These are phyloP conservation scores for Stomatorhinus walkeri DNA, from an alignment of 2,797 vertebrate genomes.

Conservation along the genomic window DNA sequence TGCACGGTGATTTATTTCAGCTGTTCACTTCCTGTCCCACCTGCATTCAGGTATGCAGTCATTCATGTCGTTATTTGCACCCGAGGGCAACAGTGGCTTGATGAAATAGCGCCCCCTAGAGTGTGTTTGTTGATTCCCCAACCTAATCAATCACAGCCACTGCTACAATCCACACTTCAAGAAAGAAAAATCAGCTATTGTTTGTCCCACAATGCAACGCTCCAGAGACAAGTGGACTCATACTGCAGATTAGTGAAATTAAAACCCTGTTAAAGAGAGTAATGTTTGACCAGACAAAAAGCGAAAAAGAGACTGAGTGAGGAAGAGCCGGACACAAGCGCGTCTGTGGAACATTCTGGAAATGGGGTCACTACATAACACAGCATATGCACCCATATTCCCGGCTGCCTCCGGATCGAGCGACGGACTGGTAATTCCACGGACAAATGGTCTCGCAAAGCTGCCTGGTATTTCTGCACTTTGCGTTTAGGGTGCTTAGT, in stretches of 20 bases:
- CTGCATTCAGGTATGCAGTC: neutral
- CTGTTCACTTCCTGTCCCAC: neutral
- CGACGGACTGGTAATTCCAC: constrained; percentile 23
- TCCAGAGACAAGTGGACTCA: neutral
- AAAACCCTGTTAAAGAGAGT: neutral
- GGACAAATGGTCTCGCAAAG: constrained; percentile 39
- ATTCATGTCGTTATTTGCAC: neutral
- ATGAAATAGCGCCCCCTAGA: neutral
- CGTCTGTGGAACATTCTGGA: constrained; percentile 27
- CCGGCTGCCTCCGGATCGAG: constrained; percentile 21
- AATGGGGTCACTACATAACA: constrained; percentile 34
- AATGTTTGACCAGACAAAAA: constrained; percentile 10
- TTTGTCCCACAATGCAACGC: neutral
- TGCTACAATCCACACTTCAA: neutral
- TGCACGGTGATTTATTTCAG: neutral
- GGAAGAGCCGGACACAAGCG: constrained; percentile 12
- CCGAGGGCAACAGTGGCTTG: neutral
- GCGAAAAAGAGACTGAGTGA: constrained; percentile 9
- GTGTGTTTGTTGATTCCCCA: neutral
- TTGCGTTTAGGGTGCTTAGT: constrained; percentile 38
- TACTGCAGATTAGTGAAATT: constrained; percentile 1
- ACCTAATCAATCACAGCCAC: neutral
- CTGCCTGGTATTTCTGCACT: constrained; percentile 32
- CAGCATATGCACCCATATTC: constrained; percentile 31
- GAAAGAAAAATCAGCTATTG: neutral